These are phyloP conservation scores for Melanophora roralis DNA, from an alignment of 2,888 invertebrate species.

Conservation along the genomic window DNA sequence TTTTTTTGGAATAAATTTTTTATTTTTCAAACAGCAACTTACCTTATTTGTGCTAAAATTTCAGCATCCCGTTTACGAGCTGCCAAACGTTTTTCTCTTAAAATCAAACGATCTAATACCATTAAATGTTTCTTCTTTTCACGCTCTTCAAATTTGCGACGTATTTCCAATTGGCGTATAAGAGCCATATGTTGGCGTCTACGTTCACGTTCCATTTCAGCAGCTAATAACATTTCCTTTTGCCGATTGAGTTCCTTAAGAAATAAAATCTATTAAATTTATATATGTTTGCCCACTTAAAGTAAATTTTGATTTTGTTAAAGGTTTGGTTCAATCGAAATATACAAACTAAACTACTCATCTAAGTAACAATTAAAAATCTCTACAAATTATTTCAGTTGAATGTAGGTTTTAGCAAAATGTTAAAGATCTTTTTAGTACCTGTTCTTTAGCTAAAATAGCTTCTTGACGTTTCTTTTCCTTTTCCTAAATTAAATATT, in stretches of 20 bases:
- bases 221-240: constrained; percentile 89
- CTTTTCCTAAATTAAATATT: constrained; percentile 83
- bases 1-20: neutral
- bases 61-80: constrained; percentile 84
- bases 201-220: constrained; percentile 92
- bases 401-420: constrained; percentile 20
- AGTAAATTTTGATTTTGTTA: no score
- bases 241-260: constrained; percentile 93
- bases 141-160: constrained; percentile 91
- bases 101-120: constrained; percentile 89
- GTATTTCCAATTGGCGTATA: constrained; percentile 90
- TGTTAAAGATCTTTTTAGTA: constrained; percentile 76
- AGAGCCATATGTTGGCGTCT: constrained; percentile 93
- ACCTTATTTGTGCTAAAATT: constrained; percentile 82
- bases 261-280: constrained; percentile 64
- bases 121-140: constrained; percentile 83
- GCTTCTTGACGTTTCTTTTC: constrained; percentile 94
- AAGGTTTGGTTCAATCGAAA: no score
- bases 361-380: constrained; percentile 57
- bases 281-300: no score
- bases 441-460: constrained; percentile 93
- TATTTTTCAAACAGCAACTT: constrained; percentile 60
- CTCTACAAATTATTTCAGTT: constrained; percentile 31
- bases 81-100: constrained; percentile 90
- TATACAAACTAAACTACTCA: constrained; percentile 36